phyloP scores from a whole-genome alignment of 2,888 invertebrate species.

The Pimpla rufipes region DNA sequence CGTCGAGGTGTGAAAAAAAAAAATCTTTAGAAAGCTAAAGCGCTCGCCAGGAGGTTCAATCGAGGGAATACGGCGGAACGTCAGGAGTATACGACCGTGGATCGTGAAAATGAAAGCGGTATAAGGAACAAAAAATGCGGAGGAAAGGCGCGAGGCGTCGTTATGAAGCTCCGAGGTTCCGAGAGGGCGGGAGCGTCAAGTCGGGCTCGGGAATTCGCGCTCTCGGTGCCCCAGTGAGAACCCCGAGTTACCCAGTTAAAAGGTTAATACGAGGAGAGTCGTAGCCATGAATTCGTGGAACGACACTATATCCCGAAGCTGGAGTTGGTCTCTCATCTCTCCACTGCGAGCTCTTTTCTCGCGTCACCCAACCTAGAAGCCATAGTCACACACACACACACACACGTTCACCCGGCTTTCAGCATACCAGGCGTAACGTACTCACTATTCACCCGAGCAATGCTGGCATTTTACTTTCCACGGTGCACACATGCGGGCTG shows the following conservation, averaged over 20 bases:
- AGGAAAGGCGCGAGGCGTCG: constrained; percentile 29
- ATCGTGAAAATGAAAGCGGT: constrained; percentile 56
- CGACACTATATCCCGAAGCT: constrained; percentile 30
- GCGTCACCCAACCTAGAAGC: constrained; percentile 18
- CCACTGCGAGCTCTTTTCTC: constrained; percentile 19
- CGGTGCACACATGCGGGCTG: constrained; percentile 34
- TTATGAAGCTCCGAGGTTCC: constrained; percentile 42
- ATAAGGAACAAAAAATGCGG: constrained; percentile 34
- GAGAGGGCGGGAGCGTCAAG: constrained; percentile 28
- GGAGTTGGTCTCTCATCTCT: neutral
- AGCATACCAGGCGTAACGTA: constrained; percentile 14
- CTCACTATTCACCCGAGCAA: constrained; percentile 44
- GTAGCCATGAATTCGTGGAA: constrained; percentile 52
- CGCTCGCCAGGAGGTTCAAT: neutral
- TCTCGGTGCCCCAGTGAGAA: constrained; percentile 18
- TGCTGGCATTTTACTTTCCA: constrained; percentile 54
- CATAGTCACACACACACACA: constrained; percentile 18
- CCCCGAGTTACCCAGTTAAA: constrained; percentile 55
- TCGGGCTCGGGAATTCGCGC: constrained; percentile 41
- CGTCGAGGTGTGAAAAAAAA: neutral
- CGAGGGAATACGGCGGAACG: constrained; percentile 22
- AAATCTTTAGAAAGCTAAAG: neutral
- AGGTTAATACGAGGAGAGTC: constrained; percentile 59
- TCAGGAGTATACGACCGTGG: neutral
- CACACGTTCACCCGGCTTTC: constrained; percentile 20